phyloP scores from a whole-genome alignment of 2,888 invertebrate species.

The Melanostoma scalare region DNA sequence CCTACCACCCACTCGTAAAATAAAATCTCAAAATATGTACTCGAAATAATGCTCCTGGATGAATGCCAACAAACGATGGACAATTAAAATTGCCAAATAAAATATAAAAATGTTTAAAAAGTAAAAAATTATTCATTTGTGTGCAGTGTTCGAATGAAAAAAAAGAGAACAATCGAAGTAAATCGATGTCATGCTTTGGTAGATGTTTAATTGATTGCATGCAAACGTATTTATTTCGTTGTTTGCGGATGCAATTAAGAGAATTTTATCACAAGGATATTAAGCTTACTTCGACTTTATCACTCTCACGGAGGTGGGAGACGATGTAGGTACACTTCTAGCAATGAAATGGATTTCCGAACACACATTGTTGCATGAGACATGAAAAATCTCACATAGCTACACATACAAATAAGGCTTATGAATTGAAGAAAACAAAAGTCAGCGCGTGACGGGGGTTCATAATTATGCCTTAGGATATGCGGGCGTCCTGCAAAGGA shows the following conservation, averaged over 20 bases:
- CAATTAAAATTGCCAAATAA: constrained; percentile 70
- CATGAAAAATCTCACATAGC: too few species aligned
- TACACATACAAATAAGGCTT: too few species aligned
- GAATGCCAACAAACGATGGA: constrained; percentile 69
- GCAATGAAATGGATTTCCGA: too few species aligned
- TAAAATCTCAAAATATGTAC: constrained; percentile 39
- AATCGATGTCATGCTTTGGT: constrained; percentile 42
- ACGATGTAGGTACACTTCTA: too few species aligned
- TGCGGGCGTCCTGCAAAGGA: too few species aligned
- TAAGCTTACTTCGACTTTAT: constrained; percentile 52
- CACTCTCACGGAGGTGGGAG: constrained; percentile 32
- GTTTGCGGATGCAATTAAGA: constrained; percentile 69
- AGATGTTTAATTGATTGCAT: constrained; percentile 56
- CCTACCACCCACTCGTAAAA: constrained; percentile 7
- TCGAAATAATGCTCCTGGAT: constrained; percentile 65
- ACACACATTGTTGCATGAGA: too few species aligned
- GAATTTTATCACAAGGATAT: constrained; percentile 65
- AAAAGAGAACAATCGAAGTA: constrained; percentile 22
- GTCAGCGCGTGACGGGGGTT: too few species aligned
- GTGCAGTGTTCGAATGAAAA: neutral
- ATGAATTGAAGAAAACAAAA: too few species aligned
- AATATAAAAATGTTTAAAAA: constrained; percentile 11
- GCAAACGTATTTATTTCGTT: constrained; percentile 62
- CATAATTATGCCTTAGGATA: too few species aligned
- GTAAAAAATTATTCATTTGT: neutral